Percentiles rank a stretch among this genome's conserved stretches.
These are phyloP conservation scores for Nesidiocoris tenuis DNA, from an alignment of 2,888 invertebrate species.

Conservation along the genomic window DNA sequence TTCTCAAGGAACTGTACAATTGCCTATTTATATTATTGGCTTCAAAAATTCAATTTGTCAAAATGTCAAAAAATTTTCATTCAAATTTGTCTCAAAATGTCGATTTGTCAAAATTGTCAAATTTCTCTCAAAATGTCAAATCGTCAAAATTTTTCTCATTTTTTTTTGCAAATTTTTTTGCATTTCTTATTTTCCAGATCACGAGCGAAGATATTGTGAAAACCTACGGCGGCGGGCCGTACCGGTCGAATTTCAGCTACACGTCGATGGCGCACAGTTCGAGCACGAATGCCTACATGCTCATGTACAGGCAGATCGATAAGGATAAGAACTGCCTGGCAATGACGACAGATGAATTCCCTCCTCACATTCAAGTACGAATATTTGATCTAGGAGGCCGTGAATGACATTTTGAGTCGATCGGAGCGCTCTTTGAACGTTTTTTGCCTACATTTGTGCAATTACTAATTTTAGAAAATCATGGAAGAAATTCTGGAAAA, in stretches of 20 bases:
- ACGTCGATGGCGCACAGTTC: slow-evolving; percentile 74
- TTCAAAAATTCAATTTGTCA: too few relatives aligned
- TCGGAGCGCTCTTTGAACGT: neutral
- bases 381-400: slow-evolving; percentile 21
- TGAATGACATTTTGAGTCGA: neutral
- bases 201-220: slow-evolving; percentile 77
- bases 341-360: slow-evolving; percentile 69
- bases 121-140: too few relatives aligned
- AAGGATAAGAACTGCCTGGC: slow-evolving; percentile 63
- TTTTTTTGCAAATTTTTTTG: too few relatives aligned
- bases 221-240: slow-evolving; percentile 74
- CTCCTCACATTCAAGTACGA: slow-evolving; percentile 65
- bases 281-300: slow-evolving; percentile 87
- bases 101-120: too few relatives aligned
- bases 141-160: too few relatives aligned
- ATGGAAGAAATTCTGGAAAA: slow-evolving; percentile 65
- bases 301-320: slow-evolving; percentile 81
- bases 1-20: neutral
- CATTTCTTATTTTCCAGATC: too few relatives aligned
- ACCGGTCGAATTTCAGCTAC: slow-evolving; percentile 58
- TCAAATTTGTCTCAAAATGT: too few relatives aligned
- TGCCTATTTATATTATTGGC: too few relatives aligned
- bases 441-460: neutral
- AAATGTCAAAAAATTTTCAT: too few relatives aligned
- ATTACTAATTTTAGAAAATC: slow-evolving; percentile 56